Percentiles rank a stretch among this genome's conserved stretches.
Conservation (phyloP, 37 sponge, comb jelly and placozoan genomes). For the Aplysina aerophoba region DNA sequence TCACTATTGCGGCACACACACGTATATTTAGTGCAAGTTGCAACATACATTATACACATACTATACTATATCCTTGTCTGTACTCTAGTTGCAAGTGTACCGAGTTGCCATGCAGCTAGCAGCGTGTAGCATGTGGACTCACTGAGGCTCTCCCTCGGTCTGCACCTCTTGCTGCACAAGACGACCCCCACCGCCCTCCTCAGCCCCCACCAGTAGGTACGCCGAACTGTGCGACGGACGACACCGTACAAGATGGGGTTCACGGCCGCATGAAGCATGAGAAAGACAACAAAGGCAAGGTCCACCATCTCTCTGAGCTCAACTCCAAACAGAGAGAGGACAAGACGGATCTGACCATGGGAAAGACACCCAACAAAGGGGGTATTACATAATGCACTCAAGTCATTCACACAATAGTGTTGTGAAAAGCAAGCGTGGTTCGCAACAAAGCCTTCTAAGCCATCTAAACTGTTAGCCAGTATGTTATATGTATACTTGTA, state of each 20-base stretch:
- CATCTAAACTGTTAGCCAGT: background rate
- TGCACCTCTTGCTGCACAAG: background rate
- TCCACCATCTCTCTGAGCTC: background rate
- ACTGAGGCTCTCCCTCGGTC: slow-evolving; percentile 13
- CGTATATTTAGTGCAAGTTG: too few species aligned
- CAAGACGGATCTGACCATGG: slow-evolving; percentile 1
- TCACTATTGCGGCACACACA: too few species aligned
- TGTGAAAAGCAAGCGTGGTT: too few species aligned
- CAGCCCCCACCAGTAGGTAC: slow-evolving; percentile 4
- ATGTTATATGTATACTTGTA: too few species aligned
- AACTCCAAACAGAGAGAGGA: background rate
- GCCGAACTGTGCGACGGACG: background rate
- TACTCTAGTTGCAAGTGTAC: too few species aligned
- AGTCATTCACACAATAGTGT: too few species aligned
- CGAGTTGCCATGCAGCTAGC: too few species aligned
- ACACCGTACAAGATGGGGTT: background rate
- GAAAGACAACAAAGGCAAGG: background rate
- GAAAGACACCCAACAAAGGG: too few species aligned
- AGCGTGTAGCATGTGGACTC: background rate
- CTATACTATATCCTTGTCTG: too few species aligned
- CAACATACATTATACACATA: too few species aligned
- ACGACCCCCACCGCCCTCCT: background rate
- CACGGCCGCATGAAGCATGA: background rate
- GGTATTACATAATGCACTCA: too few species aligned
- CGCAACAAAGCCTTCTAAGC: too few species aligned